These are phyloP conservation scores for Opisthocomus hoazin DNA, from an alignment of 2,113 vertebrate genomes.

Conservation along the genomic window DNA sequence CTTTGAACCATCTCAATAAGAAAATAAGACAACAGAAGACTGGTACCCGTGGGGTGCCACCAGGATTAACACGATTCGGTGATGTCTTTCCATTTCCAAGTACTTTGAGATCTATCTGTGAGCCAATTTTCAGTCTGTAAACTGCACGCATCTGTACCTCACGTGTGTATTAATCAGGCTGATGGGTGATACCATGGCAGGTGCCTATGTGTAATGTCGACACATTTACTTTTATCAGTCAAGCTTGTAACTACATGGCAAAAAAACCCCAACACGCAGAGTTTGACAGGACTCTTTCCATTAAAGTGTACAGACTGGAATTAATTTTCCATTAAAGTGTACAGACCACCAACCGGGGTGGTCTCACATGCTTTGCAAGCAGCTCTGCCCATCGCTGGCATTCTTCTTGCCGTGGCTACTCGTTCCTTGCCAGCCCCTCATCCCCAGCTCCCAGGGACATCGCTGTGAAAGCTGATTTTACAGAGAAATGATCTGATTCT, in stretches of 20 bases:
- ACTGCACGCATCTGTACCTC: background rate
- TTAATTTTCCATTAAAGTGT: background rate
- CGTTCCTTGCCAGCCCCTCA: background rate
- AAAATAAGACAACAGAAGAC: background rate
- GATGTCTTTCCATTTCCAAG: background rate
- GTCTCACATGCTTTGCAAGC: background rate
- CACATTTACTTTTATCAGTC: background rate
- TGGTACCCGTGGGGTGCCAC: background rate
- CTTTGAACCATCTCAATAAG: background rate
- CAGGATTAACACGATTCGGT: background rate
- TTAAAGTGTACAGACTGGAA: background rate
- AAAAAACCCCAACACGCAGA: accelerated
- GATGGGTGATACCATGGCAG: background rate
- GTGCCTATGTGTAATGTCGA: background rate
- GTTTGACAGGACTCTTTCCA: background rate
- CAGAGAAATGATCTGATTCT: background rate
- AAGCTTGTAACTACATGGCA: background rate
- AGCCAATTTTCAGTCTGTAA: background rate
- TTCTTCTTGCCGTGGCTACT: background rate
- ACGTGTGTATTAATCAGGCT: background rate
- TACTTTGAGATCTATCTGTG: background rate
- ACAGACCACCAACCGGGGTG: background rate
- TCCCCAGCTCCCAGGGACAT: accelerated
- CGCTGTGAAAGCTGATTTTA: background rate
- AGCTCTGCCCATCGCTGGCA: background rate